Percentiles rank a stretch among this genome's conserved stretches.
phyloP scores from a whole-genome alignment of 2,113 vertebrate species.

The Equus quagga region DNA sequence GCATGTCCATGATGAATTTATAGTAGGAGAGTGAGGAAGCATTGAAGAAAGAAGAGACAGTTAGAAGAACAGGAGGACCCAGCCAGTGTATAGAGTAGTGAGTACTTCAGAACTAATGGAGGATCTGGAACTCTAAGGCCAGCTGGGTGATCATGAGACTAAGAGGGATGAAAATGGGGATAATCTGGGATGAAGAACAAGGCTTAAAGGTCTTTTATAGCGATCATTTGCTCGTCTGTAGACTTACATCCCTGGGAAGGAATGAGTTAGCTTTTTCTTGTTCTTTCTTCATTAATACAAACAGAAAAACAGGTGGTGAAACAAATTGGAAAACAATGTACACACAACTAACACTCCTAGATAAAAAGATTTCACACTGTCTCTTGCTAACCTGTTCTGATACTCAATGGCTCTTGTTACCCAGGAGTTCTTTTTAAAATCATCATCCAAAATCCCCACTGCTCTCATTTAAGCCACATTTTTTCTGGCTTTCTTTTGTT shows the following conservation, averaged over 20 bases:
- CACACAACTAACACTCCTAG: background rate
- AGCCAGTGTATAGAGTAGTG: background rate
- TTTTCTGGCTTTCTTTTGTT: constrained; percentile 46
- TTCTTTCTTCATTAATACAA: constrained; percentile 20
- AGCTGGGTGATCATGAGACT: background rate
- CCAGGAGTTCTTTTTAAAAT: constrained; percentile 45
- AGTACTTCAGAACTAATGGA: background rate
- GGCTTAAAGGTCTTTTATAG: background rate
- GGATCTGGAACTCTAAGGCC: background rate
- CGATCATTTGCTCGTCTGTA: background rate
- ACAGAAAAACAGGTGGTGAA: constrained; percentile 38
- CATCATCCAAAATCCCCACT: constrained; percentile 21
- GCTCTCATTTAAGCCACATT: constrained; percentile 18
- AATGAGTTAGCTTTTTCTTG: background rate
- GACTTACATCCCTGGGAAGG: background rate
- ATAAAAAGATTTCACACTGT: constrained; percentile 40
- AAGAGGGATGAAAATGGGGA: background rate
- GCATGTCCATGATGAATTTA: background rate
- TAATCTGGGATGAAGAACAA: background rate
- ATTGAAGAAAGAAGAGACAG: background rate
- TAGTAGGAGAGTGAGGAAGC: background rate
- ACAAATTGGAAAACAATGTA: constrained; percentile 22
- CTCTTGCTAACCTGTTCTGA: constrained; percentile 40
- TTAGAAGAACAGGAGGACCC: background rate
- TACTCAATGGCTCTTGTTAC: constrained; percentile 9